Evolutionary conservation across 2,113 vertebrate species (phyloP).

Genomic region (Lepidiolamprologus cunningtoni): DNA sequence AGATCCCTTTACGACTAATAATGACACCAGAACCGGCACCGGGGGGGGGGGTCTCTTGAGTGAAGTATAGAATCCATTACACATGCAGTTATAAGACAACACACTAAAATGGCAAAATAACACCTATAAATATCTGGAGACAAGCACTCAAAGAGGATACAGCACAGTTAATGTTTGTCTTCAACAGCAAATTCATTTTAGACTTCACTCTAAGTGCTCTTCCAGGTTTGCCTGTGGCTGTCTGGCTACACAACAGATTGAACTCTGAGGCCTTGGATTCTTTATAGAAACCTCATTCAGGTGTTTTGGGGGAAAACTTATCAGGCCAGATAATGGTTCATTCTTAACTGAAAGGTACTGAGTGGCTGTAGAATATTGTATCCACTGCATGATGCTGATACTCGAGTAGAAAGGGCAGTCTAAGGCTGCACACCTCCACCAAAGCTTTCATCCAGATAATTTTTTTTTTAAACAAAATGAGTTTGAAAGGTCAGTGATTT

Average conservation of each 20-base stretch:
- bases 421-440: neutral
- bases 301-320: neutral
- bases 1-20: neutral
- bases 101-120: neutral
- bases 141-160: neutral
- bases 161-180: neutral
- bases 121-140: slow-evolving; percentile 15
- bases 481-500: neutral
- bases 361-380: neutral
- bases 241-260: neutral
- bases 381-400: neutral
- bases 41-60: neutral
- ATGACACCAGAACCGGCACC: neutral
- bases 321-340: neutral
- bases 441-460: neutral
- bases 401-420: neutral
- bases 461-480: neutral
- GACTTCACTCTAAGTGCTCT: neutral
- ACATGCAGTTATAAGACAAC: neutral
- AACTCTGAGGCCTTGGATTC: neutral
- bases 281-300: neutral
- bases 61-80: neutral
- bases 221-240: neutral
- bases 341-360: neutral
- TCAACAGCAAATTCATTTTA: neutral